A percentile compares a stretch with the other conserved stretches of the same genome.
phyloP scores from a whole-genome alignment of 2,113 vertebrate genomes.

The Halcyon malimbica region DNA sequence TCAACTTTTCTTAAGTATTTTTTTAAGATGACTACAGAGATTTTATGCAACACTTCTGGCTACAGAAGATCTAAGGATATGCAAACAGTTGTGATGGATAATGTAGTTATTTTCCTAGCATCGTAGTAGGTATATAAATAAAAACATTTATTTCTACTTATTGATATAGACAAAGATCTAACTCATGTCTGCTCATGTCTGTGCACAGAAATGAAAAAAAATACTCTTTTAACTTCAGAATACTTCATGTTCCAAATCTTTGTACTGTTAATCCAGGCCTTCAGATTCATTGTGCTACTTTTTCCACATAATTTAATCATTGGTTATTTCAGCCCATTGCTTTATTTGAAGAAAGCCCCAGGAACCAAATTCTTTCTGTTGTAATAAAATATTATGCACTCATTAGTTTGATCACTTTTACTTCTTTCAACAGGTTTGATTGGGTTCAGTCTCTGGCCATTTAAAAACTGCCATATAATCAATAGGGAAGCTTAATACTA shows the following conservation, averaged over 20 bases:
- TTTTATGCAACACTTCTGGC: background rate
- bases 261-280: background rate
- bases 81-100: background rate
- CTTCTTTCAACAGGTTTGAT: slow-evolving; percentile 70
- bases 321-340: slow-evolving; percentile 51
- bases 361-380: slow-evolving; percentile 68
- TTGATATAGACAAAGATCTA: background rate
- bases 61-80: background rate
- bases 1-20: background rate
- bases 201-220: background rate
- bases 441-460: slow-evolving; percentile 67
- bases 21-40: background rate
- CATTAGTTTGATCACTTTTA: slow-evolving; percentile 68
- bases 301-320: slow-evolving; percentile 58
- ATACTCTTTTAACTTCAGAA: background rate
- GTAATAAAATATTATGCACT: slow-evolving; percentile 63
- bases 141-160: background rate
- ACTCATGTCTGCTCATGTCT: background rate
- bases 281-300: slow-evolving; percentile 33
- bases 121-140: background rate
- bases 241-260: background rate
- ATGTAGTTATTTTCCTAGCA: background rate
- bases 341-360: slow-evolving; percentile 62
- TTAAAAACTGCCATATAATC: slow-evolving; percentile 74
- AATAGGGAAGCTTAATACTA: slow-evolving; percentile 66